These are phyloP conservation scores for Ophraella communa DNA, from an alignment of 2,888 invertebrate genomes.

Conservation along the genomic window DNA sequence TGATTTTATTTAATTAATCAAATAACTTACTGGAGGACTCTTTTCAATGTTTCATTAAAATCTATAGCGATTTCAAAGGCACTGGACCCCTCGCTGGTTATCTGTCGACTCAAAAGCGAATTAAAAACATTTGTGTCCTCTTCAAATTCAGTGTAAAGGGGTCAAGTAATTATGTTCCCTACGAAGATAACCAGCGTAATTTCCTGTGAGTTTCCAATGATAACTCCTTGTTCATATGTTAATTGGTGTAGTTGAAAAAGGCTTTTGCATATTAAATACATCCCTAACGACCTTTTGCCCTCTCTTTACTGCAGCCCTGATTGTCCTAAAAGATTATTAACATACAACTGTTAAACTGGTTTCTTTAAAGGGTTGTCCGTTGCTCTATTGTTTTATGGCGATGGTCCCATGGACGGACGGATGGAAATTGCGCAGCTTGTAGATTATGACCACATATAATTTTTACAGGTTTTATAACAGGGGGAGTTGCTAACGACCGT, in stretches of 20 bases:
- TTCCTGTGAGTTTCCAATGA: slow-evolving; percentile 13
- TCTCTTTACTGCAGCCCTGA: slow-evolving; percentile 38
- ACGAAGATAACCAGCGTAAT: slow-evolving; percentile 15
- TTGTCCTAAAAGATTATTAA: slow-evolving; percentile 47
- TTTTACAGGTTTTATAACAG: slow-evolving; percentile 12
- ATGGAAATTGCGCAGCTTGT: slow-evolving; percentile 8
- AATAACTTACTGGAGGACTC: not conserved
- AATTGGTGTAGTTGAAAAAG: slow-evolving; percentile 42
- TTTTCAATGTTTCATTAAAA: not conserved
- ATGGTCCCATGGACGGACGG: slow-evolving; percentile 25
- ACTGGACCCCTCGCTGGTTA: not conserved
- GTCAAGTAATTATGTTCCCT: slow-evolving; percentile 25
- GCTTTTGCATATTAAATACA: slow-evolving; percentile 45
- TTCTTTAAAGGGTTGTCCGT: slow-evolving; percentile 39
- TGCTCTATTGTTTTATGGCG: slow-evolving; percentile 36
- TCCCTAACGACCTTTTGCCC: slow-evolving; percentile 42
- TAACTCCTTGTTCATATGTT: slow-evolving; percentile 41
- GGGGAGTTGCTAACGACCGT: slow-evolving; percentile 14
- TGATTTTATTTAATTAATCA: too few relatives aligned
- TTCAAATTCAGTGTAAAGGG: slow-evolving; percentile 5
- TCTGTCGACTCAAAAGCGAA: not conserved
- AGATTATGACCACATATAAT: slow-evolving; percentile 29
- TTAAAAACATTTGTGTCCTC: slow-evolving; percentile 22
- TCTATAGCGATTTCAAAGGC: not conserved
- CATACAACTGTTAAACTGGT: slow-evolving; percentile 48